Evolutionary conservation across 2,888 invertebrate genomes (phyloP).

Genomic region (Philaethria dido): DNA sequence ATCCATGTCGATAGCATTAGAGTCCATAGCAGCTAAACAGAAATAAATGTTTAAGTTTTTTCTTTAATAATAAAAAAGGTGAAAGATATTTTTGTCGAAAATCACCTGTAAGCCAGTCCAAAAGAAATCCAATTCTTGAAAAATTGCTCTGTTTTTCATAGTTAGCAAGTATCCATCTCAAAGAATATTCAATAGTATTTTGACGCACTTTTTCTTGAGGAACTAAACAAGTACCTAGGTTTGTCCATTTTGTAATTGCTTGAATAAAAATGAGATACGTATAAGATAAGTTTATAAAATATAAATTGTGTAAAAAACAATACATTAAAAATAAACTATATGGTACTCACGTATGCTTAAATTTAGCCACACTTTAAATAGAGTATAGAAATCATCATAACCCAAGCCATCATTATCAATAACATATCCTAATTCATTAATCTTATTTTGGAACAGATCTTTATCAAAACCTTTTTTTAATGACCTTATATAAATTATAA

Average conservation of each 20-base stretch:
- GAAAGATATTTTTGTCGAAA: too few species aligned
- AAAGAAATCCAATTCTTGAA: slow-evolving; percentile 65
- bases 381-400: slow-evolving; percentile 69
- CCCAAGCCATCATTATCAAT: slow-evolving; percentile 65
- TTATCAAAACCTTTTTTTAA: slow-evolving; percentile 76
- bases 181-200: slow-evolving; percentile 66
- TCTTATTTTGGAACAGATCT: slow-evolving; percentile 71
- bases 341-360: slow-evolving; percentile 73
- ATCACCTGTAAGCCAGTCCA: slow-evolving; percentile 77
- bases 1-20: slow-evolving; percentile 65
- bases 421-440: slow-evolving; percentile 65
- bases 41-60: slow-evolving; percentile 6
- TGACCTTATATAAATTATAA: slow-evolving; percentile 72
- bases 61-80: not conserved
- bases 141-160: slow-evolving; percentile 58
- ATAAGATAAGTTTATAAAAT: not conserved
- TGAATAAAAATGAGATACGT: slow-evolving; percentile 44
- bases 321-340: not conserved
- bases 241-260: slow-evolving; percentile 76
- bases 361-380: slow-evolving; percentile 78
- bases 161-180: slow-evolving; percentile 72
- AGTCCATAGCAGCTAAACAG: slow-evolving; percentile 73
- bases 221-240: slow-evolving; percentile 69
- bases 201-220: slow-evolving; percentile 65
- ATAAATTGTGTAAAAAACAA: not conserved